Conservation (phyloP, 2,113 vertebrate genomes). For the Eonycteris spelaea region DNA sequence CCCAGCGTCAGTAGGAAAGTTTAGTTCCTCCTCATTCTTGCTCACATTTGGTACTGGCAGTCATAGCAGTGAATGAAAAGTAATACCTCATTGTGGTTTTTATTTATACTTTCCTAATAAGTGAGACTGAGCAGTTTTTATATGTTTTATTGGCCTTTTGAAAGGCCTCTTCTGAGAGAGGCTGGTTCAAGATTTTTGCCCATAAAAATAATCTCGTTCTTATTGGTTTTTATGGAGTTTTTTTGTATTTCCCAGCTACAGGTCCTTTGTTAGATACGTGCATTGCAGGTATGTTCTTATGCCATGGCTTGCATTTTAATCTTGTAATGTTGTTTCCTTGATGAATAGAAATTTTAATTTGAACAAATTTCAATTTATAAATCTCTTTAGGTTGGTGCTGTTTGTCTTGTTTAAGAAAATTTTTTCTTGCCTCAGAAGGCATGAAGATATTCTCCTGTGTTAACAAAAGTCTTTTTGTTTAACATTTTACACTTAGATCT, state of each 20-base stretch:
- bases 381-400: neutral
- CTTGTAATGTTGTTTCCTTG: neutral
- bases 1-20: neutral
- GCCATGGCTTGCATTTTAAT: neutral
- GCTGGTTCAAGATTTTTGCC: neutral
- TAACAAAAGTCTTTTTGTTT: neutral
- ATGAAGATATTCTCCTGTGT: neutral
- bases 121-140: neutral
- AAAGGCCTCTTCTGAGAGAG: neutral
- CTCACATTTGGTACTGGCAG: neutral
- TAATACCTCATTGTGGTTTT: neutral
- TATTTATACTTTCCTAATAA: neutral
- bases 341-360: neutral
- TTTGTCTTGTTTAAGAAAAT: conserved; percentile 3
- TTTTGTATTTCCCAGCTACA: neutral
- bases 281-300: neutral
- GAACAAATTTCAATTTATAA: neutral
- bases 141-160: neutral
- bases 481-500: neutral
- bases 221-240: neutral
- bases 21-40: neutral
- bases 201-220: neutral
- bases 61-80: neutral
- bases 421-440: neutral
- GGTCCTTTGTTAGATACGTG: neutral